phyloP scores from a whole-genome alignment of 1,140 invertebrate species.

The Bacillus rossius region DNA sequence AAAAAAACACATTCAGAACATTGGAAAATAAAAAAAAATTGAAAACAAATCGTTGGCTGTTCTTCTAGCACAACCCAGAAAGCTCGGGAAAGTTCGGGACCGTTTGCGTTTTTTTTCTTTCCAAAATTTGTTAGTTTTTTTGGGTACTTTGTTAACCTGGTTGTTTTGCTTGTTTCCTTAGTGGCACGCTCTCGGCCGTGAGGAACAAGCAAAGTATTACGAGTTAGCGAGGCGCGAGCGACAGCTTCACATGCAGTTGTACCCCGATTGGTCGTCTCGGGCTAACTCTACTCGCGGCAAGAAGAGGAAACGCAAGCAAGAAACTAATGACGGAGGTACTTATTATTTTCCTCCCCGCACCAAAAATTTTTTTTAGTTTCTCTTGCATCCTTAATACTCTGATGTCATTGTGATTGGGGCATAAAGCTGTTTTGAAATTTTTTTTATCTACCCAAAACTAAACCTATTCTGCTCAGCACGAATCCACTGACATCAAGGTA shows the following conservation, averaged over 20 bases:
- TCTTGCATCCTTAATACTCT: too few relatives aligned
- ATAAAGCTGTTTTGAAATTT: constrained; percentile 20
- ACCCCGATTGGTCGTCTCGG: constrained; percentile 98
- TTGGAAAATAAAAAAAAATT: background rate
- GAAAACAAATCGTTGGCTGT: constrained; percentile 39
- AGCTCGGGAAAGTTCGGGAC: constrained; percentile 46
- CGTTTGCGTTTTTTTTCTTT: background rate
- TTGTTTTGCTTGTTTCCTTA: constrained; percentile 49
- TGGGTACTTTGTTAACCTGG: constrained; percentile 33
- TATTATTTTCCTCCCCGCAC: background rate
- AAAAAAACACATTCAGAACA: constrained; percentile 3
- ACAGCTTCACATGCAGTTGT: constrained; percentile 97
- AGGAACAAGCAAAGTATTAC: constrained; percentile 99
- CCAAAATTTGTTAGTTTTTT: constrained; percentile 9
- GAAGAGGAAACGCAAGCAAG: constrained; percentile 99
- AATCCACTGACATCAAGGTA: too few relatives aligned
- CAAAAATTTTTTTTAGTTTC: too few relatives aligned
- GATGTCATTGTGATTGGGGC: constrained; percentile 2
- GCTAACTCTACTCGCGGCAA: constrained; percentile 96
- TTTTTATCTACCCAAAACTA: constrained; percentile 17
- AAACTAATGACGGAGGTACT: constrained; percentile 93
- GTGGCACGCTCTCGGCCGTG: constrained; percentile 98
- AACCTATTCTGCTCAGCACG: too few relatives aligned
- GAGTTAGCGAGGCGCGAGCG: constrained; percentile 96
- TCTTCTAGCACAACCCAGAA: constrained; percentile 47